Evolutionary conservation across 1,140 invertebrate genomes (phyloP), one percentile per base, ranked within the genome.

Genomic region (Cephus cinctus): DNA sequence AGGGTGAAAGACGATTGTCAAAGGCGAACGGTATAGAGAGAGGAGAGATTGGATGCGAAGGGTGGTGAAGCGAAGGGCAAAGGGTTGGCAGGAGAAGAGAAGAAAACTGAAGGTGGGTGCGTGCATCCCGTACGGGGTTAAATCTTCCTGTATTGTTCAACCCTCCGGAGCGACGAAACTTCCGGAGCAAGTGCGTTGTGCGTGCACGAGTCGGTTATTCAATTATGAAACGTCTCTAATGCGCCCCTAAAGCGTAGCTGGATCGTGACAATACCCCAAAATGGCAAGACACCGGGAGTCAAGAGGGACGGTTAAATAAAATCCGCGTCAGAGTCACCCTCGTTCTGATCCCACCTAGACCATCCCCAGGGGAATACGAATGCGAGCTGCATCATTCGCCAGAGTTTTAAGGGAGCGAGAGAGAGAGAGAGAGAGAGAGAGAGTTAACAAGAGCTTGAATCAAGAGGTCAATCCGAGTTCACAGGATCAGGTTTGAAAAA

Each of bases 161-260:
- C 40, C 52, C 57, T 40, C 51, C 50, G 53, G 54, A 41, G 31
- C 5, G 5, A 34, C 5, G 11, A 5, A 12, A 11, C 11, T 43
- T 59, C 27, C 52, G 44, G 43, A 32, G 56, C 57, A 58, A 59
- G 57, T 59, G 56, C 56, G 57, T 59, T 59, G 57, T 58, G 56
- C 57, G 56, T 52, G 53, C 44, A 59, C 55, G 57, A 58, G 57
- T 59, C 57, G 54, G 57, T 59, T 58, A 59, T 59, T 59, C 57
- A 55, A 59, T 59, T 59, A n/a, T 55, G 46, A 55, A 58, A 59
- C 57, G 56, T 55, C 57, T 59, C 55, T 59, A 59, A 57, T 47
- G 57, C 43, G 44, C 56, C n/a, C n/a, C n/a, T n/a, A n/a, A n/a
- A n/a, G n/a, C n/a, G n/a, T n/a, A n/a, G n/a, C n/a, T n/a, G n/a